A percentile compares a stretch with the other conserved stretches of the same genome.
These are phyloP conservation scores for Trichomalopsis sarcophagae DNA, from an alignment of 1,140 invertebrate genomes.

Conservation along the genomic window DNA sequence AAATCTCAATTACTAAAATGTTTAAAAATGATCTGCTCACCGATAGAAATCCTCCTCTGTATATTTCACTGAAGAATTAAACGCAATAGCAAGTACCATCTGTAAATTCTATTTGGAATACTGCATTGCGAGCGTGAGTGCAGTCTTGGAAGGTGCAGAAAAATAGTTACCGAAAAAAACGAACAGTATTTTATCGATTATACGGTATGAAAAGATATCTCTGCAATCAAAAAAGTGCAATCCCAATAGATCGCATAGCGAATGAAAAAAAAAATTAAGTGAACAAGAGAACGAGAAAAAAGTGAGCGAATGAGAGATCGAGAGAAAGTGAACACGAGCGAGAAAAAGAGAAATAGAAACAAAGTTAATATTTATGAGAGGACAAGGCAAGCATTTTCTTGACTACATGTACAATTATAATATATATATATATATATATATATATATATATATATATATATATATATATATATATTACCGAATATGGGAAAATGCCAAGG, in stretches of 20 bases:
- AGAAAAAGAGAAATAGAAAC: conserved; percentile 3
- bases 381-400: conserved; percentile 46
- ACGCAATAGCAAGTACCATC: not conserved
- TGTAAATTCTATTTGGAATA: conserved; percentile 25
- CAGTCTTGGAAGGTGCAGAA: not conserved
- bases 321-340: not conserved
- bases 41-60: conserved; percentile 12
- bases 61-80: conserved; percentile 22
- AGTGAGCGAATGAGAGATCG: not conserved
- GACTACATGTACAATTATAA: conserved; percentile 30
- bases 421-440: not conserved
- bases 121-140: not conserved
- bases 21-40: not conserved
- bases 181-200: conserved; percentile 39
- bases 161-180: not conserved
- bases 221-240: conserved; percentile 47
- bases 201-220: not conserved
- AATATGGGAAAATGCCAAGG: conserved; percentile 41
- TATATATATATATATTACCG: not conserved
- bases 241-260: conserved; percentile 30
- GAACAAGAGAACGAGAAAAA: not conserved
- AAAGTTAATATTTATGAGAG: conserved; percentile 13
- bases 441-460: not conserved
- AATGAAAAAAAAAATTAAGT: not conserved
- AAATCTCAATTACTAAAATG: conserved; percentile 15